Evolutionary conservation across 2,113 vertebrate genomes (phyloP), one percentile per base, ranked within the genome.

Genomic region (Mormyrus lacerda): DNA sequence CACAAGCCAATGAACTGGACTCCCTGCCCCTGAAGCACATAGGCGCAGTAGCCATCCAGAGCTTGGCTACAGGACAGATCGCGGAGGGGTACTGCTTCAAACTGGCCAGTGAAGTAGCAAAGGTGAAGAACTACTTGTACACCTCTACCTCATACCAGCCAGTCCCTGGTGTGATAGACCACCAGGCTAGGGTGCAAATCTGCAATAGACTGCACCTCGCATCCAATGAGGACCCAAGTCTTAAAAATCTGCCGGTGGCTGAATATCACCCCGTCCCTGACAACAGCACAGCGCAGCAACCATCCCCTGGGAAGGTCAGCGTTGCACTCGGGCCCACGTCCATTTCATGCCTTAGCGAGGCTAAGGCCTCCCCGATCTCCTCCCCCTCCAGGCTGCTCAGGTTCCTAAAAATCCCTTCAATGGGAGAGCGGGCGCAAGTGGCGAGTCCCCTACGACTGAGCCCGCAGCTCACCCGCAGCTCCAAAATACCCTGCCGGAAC

Each of bases 401-500:
- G 87, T 93, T 96, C 84, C 93, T 96, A 48, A 96, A 95, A 90
- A 91, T 96, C 88, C 94, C 95, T 55, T 69, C 92, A 0, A 89
- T 91, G 19, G 92, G 89, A 0, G 94, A 95, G 44, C 94, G 94
- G 91, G 69, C 95, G 0, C 94, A 87, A 9, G 95, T 93, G 88
- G 94, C 94, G 85, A 96, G 85, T 84, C 94, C 85, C 87, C 95
- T 94, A 51, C 93, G 91, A 65, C 96, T 98, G 58, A 99, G 97
- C 88, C 97, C 98, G 4, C 98, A 98, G 88, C 96, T 98, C 3
- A 95, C 98, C 2, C 96, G 97, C 24, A 97, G 94, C 92, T 98
- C 97, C 89, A 95, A 97, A 91, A 99, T 98, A 90, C 98, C 97
- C 11, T 98, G 98, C 73, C 96, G 97, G 53, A 97, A 97, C 88